Percentiles rank a stretch among this genome's conserved stretches.
These are phyloP conservation scores for Zonitis immaculata DNA, from an alignment of 2,888 invertebrate genomes.

Conservation along the genomic window DNA sequence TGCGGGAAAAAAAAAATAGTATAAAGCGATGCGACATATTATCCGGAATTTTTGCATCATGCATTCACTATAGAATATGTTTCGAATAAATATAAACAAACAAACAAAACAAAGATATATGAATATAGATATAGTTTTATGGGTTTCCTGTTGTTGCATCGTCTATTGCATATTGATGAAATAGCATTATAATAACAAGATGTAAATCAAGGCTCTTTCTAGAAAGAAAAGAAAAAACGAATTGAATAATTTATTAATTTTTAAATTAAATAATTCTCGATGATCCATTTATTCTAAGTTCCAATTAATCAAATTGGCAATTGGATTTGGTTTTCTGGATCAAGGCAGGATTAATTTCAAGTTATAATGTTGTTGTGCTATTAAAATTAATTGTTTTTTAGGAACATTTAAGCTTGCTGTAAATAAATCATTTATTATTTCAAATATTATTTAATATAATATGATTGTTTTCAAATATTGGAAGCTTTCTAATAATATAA, in stretches of 20 bases:
- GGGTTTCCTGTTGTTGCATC: not conserved
- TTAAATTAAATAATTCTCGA: too few species aligned
- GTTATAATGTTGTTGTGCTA: not conserved
- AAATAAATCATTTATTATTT: too few species aligned
- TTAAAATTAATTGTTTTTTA: not conserved
- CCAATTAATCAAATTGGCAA: too few species aligned
- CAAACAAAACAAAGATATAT: not conserved
- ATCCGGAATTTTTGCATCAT: not conserved
- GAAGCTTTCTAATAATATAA: not conserved
- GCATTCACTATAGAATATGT: not conserved
- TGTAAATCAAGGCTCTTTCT: not conserved
- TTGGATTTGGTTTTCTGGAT: not conserved
- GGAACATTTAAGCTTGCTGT: too few species aligned
- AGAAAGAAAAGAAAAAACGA: not conserved
- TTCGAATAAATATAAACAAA: not conserved
- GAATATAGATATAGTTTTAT: not conserved
- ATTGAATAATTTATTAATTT: too few species aligned
- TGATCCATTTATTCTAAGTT: too few species aligned
- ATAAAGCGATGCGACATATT: not conserved
- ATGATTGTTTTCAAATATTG: not conserved
- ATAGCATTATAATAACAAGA: not conserved
- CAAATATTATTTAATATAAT: too few species aligned
- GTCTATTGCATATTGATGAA: not conserved
- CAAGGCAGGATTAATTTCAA: not conserved
- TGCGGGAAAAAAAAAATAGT: too few species aligned